These are phyloP conservation scores for Colletes gigas DNA, from an alignment of 1,140 invertebrate genomes.

Conservation along the genomic window DNA sequence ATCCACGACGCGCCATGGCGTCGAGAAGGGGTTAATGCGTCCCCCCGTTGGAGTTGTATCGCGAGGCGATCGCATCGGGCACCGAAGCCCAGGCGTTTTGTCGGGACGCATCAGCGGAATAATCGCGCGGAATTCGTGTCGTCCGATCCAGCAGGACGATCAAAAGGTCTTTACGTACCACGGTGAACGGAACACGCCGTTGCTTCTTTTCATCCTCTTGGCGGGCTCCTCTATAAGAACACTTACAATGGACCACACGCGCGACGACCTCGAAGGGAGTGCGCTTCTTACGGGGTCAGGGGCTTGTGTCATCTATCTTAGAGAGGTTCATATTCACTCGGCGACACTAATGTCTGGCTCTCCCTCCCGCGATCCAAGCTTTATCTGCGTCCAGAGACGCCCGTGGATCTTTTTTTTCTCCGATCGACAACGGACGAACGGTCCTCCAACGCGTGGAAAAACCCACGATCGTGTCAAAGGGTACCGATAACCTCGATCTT, in stretches of 20 bases:
- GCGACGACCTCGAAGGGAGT: slow-evolving; percentile 62
- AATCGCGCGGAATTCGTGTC: slow-evolving; percentile 59
- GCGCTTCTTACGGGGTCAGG: slow-evolving; percentile 63
- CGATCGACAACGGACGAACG: slow-evolving; percentile 33
- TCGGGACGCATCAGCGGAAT: slow-evolving; percentile 34
- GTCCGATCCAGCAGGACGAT: slow-evolving; percentile 49
- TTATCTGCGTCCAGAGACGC: slow-evolving; percentile 29
- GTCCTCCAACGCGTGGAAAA: not conserved
- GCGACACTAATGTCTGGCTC: slow-evolving; percentile 73
- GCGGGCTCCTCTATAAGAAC: slow-evolving; percentile 38
- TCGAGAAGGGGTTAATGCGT: not conserved
- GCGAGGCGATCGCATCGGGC: not conserved
- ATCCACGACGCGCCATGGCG: not conserved
- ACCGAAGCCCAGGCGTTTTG: not conserved
- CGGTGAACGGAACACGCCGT: slow-evolving; percentile 51
- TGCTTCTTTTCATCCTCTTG: slow-evolving; percentile 54
- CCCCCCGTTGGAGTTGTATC: not conserved
- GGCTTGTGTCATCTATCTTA: slow-evolving; percentile 73
- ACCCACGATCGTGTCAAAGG: not conserved
- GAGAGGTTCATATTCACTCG: slow-evolving; percentile 71
- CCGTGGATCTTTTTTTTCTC: not conserved
- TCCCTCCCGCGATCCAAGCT: slow-evolving; percentile 16
- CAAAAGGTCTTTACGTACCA: slow-evolving; percentile 62
- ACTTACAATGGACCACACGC: slow-evolving; percentile 77
- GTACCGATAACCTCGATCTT: not conserved